phyloP scores from a whole-genome alignment of 64 coral and sea anemone genomes.

The Porites lutea region DNA sequence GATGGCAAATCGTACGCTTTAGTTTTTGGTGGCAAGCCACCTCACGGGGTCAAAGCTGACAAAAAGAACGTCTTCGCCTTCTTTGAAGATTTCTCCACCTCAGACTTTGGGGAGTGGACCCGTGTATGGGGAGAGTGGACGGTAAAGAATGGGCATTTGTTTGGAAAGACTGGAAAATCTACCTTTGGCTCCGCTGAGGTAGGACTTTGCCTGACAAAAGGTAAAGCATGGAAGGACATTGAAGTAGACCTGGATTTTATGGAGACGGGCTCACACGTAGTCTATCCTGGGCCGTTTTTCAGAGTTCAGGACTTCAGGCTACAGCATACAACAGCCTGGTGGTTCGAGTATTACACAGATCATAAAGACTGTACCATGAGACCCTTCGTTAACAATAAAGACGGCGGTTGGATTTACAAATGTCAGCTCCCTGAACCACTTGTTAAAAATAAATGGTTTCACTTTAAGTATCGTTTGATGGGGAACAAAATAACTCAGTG shows the following conservation, averaged over 20 bases:
- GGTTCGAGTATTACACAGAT: slow-evolving; percentile 78
- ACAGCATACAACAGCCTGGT: slow-evolving; percentile 75
- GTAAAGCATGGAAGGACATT: slow-evolving; percentile 66
- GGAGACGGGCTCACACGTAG: slow-evolving; percentile 21
- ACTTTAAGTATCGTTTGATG: slow-evolving; percentile 68
- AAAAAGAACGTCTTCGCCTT: slow-evolving; percentile 73
- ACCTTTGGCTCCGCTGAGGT: slow-evolving; percentile 40
- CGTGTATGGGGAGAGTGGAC: slow-evolving; percentile 57
- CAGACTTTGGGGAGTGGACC: slow-evolving; percentile 24
- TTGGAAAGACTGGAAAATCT: slow-evolving; percentile 62
- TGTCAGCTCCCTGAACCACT: slow-evolving; percentile 50
- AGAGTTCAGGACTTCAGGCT: slow-evolving; percentile 37
- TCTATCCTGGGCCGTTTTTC: slow-evolving; percentile 70
- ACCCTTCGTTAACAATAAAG: slow-evolving; percentile 48
- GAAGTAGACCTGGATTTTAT: slow-evolving; percentile 71
- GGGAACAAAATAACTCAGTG: slow-evolving; percentile 74
- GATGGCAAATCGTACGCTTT: slow-evolving; percentile 60
- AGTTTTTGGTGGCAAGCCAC: slow-evolving; percentile 60
- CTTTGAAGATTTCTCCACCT: slow-evolving; percentile 75
- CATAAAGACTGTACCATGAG: slow-evolving; percentile 74
- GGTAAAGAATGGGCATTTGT: slow-evolving; percentile 48
- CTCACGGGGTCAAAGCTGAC: slow-evolving; percentile 29
- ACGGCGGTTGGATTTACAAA: slow-evolving; percentile 62
- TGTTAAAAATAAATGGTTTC: slow-evolving; percentile 62
- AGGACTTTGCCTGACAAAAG: slow-evolving; percentile 45